A percentile compares a stretch with the other conserved stretches of the same genome.
These are phyloP conservation scores for Drosophila ironensis DNA, from an alignment of 1,140 invertebrate genomes.

Conservation along the genomic window DNA sequence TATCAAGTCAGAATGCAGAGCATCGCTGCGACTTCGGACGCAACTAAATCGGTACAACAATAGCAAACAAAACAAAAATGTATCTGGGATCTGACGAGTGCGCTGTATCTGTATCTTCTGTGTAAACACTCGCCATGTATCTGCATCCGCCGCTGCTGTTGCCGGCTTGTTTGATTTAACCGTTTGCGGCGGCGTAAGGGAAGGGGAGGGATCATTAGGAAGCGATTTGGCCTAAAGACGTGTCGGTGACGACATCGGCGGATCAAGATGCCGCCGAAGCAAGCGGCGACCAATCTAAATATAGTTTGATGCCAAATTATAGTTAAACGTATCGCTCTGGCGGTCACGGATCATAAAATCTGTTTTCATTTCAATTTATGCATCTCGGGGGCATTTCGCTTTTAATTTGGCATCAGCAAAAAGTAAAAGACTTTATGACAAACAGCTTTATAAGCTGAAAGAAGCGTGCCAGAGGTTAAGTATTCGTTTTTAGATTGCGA, in stretches of 20 bases:
- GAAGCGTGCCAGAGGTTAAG: slow-evolving; percentile 41
- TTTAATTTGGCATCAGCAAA: slow-evolving; percentile 28
- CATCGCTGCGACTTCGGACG: background rate
- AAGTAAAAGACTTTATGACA: slow-evolving; percentile 14
- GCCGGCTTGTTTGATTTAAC: slow-evolving; percentile 44
- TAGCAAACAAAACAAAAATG: slow-evolving; percentile 8
- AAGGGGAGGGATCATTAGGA: slow-evolving; percentile 56
- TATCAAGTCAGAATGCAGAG: background rate
- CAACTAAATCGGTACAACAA: slow-evolving; percentile 14
- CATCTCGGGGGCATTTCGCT: slow-evolving; percentile 24
- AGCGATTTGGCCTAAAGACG: slow-evolving; percentile 57
- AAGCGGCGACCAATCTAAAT: slow-evolving; percentile 23
- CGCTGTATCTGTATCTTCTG: slow-evolving; percentile 2
- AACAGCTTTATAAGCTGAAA: slow-evolving; percentile 10
- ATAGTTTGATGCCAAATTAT: slow-evolving; percentile 56
- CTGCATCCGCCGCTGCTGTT: slow-evolving; percentile 9
- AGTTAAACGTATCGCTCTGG: slow-evolving; percentile 35
- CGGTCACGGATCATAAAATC: slow-evolving; percentile 64
- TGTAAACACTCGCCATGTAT: slow-evolving; percentile 10
- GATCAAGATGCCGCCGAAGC: slow-evolving; percentile 12
- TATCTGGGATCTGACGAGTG: too few species aligned
- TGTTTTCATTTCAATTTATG: slow-evolving; percentile 38
- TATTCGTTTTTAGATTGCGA: slow-evolving; percentile 37
- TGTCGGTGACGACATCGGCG: slow-evolving; percentile 47
- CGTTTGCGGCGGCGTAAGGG: too few species aligned